phyloP scores from a whole-genome alignment of 2,113 vertebrate genomes.

The Carollia perspicillata region DNA sequence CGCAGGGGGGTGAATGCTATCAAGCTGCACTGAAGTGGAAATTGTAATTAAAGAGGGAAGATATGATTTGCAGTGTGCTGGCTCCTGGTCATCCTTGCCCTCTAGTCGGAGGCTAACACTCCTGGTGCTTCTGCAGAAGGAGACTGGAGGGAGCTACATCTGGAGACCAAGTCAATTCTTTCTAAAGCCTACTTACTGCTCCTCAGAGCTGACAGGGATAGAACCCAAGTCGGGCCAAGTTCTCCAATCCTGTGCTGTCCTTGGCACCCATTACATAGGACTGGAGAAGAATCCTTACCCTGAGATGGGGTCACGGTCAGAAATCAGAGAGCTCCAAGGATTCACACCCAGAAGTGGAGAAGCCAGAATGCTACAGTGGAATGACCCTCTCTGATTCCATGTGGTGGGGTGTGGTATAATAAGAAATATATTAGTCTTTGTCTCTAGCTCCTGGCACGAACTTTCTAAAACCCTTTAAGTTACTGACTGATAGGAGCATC shows the following conservation, averaged over 20 bases:
- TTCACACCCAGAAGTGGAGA: neutral
- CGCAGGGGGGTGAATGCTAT: neutral
- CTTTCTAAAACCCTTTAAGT: neutral
- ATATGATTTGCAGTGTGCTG: neutral
- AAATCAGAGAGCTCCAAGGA: neutral
- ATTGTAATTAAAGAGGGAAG: constrained; percentile 35
- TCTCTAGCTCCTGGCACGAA: neutral
- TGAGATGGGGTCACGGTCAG: neutral
- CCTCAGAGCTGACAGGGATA: neutral
- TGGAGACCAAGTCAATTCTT: neutral
- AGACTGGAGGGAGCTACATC: neutral
- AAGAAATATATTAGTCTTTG: neutral
- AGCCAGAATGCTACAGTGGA: neutral
- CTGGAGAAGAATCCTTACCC: neutral
- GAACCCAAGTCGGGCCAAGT: neutral
- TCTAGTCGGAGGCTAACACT: neutral
- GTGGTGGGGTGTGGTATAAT: neutral
- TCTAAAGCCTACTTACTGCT: neutral
- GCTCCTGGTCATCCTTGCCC: neutral
- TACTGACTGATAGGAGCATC: neutral
- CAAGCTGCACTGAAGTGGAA: neutral
- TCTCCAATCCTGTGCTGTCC: neutral
- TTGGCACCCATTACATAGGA: neutral
- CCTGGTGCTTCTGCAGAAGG: neutral
- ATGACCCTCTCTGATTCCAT: neutral